Conservation (phyloP, 2,888 invertebrate genomes). For the Zootermopsis nevadensis region DNA sequence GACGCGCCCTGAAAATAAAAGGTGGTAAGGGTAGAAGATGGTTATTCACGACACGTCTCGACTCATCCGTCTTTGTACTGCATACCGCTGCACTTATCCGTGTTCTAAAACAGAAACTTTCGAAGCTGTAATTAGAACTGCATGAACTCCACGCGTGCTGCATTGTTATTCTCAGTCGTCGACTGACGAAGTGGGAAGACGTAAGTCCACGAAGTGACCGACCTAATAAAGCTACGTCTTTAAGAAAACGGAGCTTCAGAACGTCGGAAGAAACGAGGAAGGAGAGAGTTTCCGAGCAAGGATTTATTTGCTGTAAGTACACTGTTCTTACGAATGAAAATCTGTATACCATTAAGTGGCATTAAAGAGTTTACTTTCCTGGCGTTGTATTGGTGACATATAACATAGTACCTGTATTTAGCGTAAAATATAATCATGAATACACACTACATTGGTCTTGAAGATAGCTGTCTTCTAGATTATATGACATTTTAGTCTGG, state of each 20-base stretch:
- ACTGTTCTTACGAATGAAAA: neutral
- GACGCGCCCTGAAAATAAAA: neutral
- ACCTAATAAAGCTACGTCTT: slow-evolving; percentile 1
- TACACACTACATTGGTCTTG: too few relatives aligned
- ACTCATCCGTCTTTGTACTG: neutral
- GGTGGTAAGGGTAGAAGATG: neutral
- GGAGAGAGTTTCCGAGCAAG: neutral
- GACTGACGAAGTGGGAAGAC: too few relatives aligned
- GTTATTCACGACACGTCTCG: neutral
- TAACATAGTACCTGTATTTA: too few relatives aligned
- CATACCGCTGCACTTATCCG: too few relatives aligned
- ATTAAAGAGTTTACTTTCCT: too few relatives aligned
- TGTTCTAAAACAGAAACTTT: neutral
- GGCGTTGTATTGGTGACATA: too few relatives aligned
- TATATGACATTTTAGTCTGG: too few relatives aligned
- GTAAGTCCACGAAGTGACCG: neutral
- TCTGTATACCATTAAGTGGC: too few relatives aligned
- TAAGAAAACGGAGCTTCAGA: neutral
- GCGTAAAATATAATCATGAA: too few relatives aligned
- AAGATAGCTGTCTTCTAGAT: neutral
- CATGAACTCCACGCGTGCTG: too few relatives aligned
- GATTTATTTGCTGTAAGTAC: neutral
- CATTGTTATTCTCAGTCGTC: slow-evolving; percentile 1
- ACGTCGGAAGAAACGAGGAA: neutral
- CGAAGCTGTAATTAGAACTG: neutral